Evolutionary conservation across 2,113 vertebrate genomes (phyloP).

Genomic region (Ceyx cyanopectus): DNA sequence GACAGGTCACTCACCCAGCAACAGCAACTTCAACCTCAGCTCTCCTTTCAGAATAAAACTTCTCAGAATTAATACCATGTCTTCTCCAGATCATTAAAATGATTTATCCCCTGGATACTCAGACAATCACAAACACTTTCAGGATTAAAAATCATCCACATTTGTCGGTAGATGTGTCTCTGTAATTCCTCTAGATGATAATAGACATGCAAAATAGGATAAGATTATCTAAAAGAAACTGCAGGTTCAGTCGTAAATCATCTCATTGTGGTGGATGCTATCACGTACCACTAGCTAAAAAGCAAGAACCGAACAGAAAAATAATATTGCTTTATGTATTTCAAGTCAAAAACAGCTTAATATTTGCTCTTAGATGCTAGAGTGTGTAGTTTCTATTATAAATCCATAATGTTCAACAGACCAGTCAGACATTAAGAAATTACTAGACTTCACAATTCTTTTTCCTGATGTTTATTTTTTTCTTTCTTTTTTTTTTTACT

Average conservation of each 20-base stretch:
- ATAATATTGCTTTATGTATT: neutral
- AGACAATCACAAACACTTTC: neutral
- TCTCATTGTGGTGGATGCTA: neutral
- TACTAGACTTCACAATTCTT: neutral
- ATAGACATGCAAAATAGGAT: neutral
- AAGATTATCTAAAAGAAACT: neutral
- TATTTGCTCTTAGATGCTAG: neutral
- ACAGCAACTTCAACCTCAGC: neutral
- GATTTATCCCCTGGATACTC: neutral
- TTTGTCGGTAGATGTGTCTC: neutral
- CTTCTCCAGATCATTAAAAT: neutral
- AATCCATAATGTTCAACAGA: neutral
- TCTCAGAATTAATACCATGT: neutral
- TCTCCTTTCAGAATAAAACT: neutral
- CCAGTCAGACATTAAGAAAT: neutral
- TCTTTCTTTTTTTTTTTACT: neutral
- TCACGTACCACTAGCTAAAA: neutral
- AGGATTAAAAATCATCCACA: neutral
- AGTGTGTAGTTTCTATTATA: neutral
- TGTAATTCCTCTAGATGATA: neutral
- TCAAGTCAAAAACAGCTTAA: neutral
- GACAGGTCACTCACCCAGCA: neutral
- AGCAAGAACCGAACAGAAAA: neutral
- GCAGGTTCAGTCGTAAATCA: neutral
- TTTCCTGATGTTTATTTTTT: rapidly evolving